A percentile compares a stretch with the other conserved stretches of the same genome.
phyloP scores from a whole-genome alignment of 1,140 invertebrate genomes.

The Pogonomyrmex californicus region DNA sequence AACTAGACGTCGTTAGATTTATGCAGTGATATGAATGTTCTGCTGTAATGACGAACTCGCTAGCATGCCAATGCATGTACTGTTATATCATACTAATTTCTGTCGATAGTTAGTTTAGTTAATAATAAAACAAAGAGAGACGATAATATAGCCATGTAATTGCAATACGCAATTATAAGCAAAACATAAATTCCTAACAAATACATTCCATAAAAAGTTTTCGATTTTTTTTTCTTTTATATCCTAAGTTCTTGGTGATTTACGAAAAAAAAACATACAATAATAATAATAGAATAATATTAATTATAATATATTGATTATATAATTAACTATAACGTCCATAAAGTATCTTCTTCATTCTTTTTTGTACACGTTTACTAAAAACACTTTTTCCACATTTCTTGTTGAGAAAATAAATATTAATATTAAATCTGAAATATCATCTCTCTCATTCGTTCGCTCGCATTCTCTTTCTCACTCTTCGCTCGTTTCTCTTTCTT shows the following conservation, averaged over 20 bases:
- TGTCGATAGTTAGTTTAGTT: constrained; percentile 72
- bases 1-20: constrained; percentile 73
- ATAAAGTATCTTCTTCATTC: constrained; percentile 82
- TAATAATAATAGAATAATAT: constrained; percentile 80
- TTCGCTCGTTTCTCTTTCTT: background rate
- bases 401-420: constrained; percentile 85
- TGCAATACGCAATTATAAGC: constrained; percentile 80
- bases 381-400: constrained; percentile 82
- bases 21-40: constrained; percentile 71
- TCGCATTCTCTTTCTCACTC: constrained; percentile 60
- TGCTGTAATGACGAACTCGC: constrained; percentile 67
- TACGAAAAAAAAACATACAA: constrained; percentile 77
- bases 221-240: constrained; percentile 69
- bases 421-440: constrained; percentile 86
- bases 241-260: constrained; percentile 77
- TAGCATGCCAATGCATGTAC: constrained; percentile 60
- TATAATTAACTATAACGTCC: constrained; percentile 83
- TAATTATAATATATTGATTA: constrained; percentile 76
- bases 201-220: constrained; percentile 82
- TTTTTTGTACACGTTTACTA: constrained; percentile 84
- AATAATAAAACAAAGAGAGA: constrained; percentile 81
- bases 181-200: constrained; percentile 81
- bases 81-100: constrained; percentile 66
- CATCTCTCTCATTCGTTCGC: constrained; percentile 74
- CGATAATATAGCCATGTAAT: constrained; percentile 80